phyloP scores from a whole-genome alignment of 2,113 vertebrate genomes.

The Cyphomyrus plagiostoma region DNA sequence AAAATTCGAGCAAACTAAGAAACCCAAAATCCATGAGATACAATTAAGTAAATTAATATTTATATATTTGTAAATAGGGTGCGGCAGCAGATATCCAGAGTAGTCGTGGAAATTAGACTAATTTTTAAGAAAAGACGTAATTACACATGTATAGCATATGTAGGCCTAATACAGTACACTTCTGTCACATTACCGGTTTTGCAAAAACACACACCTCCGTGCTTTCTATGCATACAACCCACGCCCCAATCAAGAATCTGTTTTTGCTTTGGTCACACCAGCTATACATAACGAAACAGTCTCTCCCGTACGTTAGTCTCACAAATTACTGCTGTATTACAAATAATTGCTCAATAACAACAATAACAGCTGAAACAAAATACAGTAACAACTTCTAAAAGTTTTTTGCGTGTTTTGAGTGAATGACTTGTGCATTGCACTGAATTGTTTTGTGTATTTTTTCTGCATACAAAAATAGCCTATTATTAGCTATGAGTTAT shows the following conservation, averaged over 20 bases:
- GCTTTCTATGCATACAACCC: background rate
- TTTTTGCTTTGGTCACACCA: background rate
- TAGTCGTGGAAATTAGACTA: background rate
- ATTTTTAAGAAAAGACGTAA: background rate
- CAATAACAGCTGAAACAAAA: background rate
- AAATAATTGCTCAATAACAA: background rate
- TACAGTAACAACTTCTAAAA: background rate
- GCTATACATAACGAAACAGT: background rate
- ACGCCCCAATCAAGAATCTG: slow-evolving; percentile 14
- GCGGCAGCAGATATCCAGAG: background rate
- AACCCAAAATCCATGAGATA: background rate
- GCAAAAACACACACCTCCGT: background rate
- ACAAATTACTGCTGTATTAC: background rate
- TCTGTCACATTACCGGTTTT: background rate
- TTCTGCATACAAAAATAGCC: background rate
- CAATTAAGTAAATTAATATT: background rate
- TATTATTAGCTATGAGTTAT: slow-evolving; percentile 3
- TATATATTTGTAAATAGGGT: background rate
- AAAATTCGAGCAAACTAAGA: background rate
- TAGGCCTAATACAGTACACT: background rate
- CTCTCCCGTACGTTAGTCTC: background rate
- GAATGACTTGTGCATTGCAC: background rate
- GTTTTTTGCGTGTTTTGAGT: background rate
- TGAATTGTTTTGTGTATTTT: background rate
- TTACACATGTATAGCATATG: background rate